Percentiles rank a stretch among this genome's conserved stretches.
phyloP scores from a whole-genome alignment of 1,140 invertebrate species.

The Euura saliciscinereae region DNA sequence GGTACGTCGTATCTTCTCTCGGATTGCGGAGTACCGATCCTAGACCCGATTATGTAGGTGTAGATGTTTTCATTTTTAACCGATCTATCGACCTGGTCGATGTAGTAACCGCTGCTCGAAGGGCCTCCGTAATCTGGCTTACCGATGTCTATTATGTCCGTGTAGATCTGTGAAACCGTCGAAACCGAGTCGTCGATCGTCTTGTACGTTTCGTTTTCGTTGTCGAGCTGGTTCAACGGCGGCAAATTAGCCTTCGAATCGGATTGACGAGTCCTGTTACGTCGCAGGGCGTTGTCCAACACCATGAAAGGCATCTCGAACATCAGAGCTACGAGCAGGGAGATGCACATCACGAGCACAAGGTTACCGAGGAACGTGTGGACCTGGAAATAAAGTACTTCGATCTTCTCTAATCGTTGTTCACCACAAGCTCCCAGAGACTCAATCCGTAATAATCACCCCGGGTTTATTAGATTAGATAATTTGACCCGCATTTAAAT shows the following conservation, averaged over 20 bases:
- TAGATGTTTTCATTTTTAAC: neutral
- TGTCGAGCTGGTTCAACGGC: constrained; percentile 24
- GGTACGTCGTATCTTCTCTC: neutral
- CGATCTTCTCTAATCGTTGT: neutral
- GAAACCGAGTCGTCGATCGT: constrained; percentile 22
- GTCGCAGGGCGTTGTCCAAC: constrained; percentile 11
- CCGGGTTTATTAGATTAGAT: too few relatives aligned
- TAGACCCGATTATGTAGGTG: constrained; percentile 6
- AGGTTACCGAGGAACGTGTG: constrained; percentile 40
- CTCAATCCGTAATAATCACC: too few relatives aligned
- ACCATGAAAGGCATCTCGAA: constrained; percentile 54
- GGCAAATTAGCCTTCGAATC: neutral
- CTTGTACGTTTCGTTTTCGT: constrained; percentile 26
- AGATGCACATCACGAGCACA: constrained; percentile 37
- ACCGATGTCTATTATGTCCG: constrained; percentile 8
- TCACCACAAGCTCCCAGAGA: too few relatives aligned
- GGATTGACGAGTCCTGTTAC: neutral
- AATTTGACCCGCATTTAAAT: neutral
- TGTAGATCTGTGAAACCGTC: constrained; percentile 5
- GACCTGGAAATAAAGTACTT: constrained; percentile 22
- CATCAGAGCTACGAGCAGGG: constrained; percentile 40
- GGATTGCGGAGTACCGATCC: neutral
- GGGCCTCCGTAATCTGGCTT: neutral
- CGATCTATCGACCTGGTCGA: constrained; percentile 3
- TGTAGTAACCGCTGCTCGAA: neutral